Base-by-base conservation (phyloP, 2,888 invertebrate species). In the Agrotis exclamationis region DNA sequence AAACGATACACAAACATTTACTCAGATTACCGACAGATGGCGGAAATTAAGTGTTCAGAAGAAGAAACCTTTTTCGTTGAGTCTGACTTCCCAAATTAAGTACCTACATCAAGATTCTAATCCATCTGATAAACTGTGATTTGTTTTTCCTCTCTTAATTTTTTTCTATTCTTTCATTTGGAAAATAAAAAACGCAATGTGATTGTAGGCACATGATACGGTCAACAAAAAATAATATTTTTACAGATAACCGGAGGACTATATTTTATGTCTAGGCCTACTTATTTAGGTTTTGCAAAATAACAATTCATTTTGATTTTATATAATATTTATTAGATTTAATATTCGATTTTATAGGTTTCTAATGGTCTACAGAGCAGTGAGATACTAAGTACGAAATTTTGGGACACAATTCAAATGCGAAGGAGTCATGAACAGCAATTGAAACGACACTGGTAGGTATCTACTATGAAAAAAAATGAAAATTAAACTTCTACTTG, bases 21-120 rank as follows among this genome's bases (percentile, higher is more conserved):
- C n/a, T 48, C 3, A 5, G 16, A 47, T 47, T 9, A 13, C 50
- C 59, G n/a, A 71, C 22, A 86, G 85, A 70, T 78, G 79, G 67
- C 70, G 20, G 6, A 18, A 24, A 39, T 45, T 44, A 3, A n/a
- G 11, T n/a, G 22, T 51, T 54, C 16, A 48, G n/a, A 51, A 20
- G 22, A 70, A 68, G n/a, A 54, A 44, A 47, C 5, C 18, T 53
- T 22, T 16, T 53, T 33, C 18, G 11, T 4, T 20, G 13, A 5
- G 14, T 20, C 44, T 16, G 13, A 18, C 1, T 53, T 9, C 2
- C 16, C 24, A 24, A 28, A n/a, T 4, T 4, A n/a, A 18, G 13
- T 13, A 2, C n/a, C n/a, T n/a, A n/a, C n/a, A 13, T 11, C 18
- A 14, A 33, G 28, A n/a, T 24, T 53, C 24, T 53, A 24, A n/a